Conservation (phyloP, 37 sponge, comb jelly and placozoan genomes). For the Agelas oroides region DNA sequence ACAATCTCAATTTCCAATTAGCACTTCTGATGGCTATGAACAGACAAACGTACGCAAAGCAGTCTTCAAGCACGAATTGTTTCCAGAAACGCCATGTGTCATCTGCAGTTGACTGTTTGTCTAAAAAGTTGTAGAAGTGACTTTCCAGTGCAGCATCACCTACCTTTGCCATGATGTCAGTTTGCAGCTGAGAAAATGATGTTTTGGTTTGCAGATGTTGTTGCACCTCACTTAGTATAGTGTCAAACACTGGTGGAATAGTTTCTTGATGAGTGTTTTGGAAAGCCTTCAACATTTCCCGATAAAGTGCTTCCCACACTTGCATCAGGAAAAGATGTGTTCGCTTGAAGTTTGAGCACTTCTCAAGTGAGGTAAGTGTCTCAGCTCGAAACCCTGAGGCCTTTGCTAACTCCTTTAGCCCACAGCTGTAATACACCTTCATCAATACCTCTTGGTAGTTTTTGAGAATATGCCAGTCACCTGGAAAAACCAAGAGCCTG, state of each 20-base stretch:
- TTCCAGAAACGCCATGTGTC: conserved; percentile 41
- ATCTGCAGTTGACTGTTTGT: neutral
- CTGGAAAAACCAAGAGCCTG: conserved; percentile 18
- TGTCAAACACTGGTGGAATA: no score
- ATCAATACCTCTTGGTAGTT: neutral
- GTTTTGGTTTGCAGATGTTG: neutral
- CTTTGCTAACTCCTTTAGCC: no score
- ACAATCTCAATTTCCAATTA: conserved; percentile 26
- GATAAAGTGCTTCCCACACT: conserved; percentile 24
- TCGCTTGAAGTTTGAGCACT: conserved; percentile 27
- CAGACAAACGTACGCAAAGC: conserved; percentile 23
- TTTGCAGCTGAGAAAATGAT: neutral
- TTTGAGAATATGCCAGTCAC: conserved; percentile 28
- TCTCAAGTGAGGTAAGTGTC: conserved; percentile 18
- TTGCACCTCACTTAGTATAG: neutral
- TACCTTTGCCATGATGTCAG: neutral
- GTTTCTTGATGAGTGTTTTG: no score
- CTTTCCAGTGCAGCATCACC: neutral
- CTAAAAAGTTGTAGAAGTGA: neutral
- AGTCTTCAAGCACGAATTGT: conserved; percentile 13
- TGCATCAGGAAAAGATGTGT: conserved; percentile 16
- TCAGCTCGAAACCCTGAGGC: neutral
- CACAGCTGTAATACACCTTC: conserved; percentile 2
- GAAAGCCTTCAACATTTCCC: neutral
- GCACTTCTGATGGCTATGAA: conserved; percentile 1